Base-by-base conservation (phyloP, 2,797 vertebrate species). In the Clarias pachynema region DNA sequence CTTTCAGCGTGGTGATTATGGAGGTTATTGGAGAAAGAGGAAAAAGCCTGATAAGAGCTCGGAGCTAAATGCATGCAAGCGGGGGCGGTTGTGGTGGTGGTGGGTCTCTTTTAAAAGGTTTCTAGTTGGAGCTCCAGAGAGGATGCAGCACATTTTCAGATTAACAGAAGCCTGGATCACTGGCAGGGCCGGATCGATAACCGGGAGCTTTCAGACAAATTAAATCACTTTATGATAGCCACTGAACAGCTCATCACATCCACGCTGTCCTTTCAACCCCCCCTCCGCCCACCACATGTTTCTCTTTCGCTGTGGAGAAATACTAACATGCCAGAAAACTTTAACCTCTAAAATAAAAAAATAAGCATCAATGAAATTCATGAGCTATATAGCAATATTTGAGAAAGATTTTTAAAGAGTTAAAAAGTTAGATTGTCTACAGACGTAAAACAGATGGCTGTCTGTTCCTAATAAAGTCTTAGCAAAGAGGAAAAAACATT, bases 201-300 rank as follows among this genome's bases (percentile, higher is more conserved):
- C 83, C 85, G 81, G 90, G 91, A 90, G 92, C 91, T 93, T 91
- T 92, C 86, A 93, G 92, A 91, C 65, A 90, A 93, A 95, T 94
- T 93, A 95, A 94, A 93, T 92, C 87, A 92, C 91, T 87, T 91
- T 87, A 91, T 91, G 92, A 94, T 90, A 90, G 90, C 92, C 91
- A 91, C 87, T 94, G 94, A 88, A 94, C 90, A 92, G 88, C 89
- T 90, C 89, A 91, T 86, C 89, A 92, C 92, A 88, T 88, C 84
- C 78, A 84, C 81, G 10, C 83, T 26, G 85, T 91, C 91, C 92
- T 89, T 77, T 75, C 80, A n/a, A 15, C 10, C 22, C 49, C 29
- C 22, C 53, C 15, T 15, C 20, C 5, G 60, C 29, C 31, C 26
- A 8, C 63, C 29, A 1, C 56, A 12, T 7, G 49, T 9, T 9